These are phyloP conservation scores for Lithosia quadra DNA, from an alignment of 2,888 invertebrate genomes.

Conservation along the genomic window DNA sequence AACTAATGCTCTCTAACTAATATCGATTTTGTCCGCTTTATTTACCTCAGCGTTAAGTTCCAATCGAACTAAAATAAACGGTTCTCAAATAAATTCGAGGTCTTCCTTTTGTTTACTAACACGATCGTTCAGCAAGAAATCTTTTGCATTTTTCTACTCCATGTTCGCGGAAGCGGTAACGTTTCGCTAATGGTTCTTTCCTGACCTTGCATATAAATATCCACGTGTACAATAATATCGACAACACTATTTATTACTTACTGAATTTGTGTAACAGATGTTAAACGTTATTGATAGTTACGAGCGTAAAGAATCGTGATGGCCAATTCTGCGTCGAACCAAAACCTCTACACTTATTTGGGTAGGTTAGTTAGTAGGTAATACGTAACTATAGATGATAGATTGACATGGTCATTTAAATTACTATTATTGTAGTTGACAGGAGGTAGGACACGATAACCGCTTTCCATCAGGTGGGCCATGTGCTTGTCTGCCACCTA, in stretches of 20 bases:
- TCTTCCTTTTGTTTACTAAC: slow-evolving; percentile 20
- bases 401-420: too few relatives aligned
- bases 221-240: slow-evolving; percentile 24
- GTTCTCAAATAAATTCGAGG: slow-evolving; percentile 7
- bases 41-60: neutral
- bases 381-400: too few relatives aligned
- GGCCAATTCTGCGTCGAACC: neutral
- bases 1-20: neutral
- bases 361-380: neutral
- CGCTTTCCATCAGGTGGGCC: too few relatives aligned
- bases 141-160: slow-evolving; percentile 24
- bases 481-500: too few relatives aligned
- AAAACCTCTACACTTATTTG: neutral
- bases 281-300: slow-evolving; percentile 8
- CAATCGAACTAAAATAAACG: neutral
- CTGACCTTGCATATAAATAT: slow-evolving; percentile 30
- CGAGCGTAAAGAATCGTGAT: neutral
- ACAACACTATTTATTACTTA: slow-evolving; percentile 15
- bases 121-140: slow-evolving; percentile 9
- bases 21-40: neutral
- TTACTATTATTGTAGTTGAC: too few relatives aligned
- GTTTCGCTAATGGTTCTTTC: slow-evolving; percentile 28
- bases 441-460: too few relatives aligned
- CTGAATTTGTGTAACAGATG: slow-evolving; percentile 3
- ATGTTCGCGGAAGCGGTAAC: slow-evolving; percentile 34